phyloP scores from a whole-genome alignment of 1,140 invertebrate species.

The Polyergus mexicanus region DNA sequence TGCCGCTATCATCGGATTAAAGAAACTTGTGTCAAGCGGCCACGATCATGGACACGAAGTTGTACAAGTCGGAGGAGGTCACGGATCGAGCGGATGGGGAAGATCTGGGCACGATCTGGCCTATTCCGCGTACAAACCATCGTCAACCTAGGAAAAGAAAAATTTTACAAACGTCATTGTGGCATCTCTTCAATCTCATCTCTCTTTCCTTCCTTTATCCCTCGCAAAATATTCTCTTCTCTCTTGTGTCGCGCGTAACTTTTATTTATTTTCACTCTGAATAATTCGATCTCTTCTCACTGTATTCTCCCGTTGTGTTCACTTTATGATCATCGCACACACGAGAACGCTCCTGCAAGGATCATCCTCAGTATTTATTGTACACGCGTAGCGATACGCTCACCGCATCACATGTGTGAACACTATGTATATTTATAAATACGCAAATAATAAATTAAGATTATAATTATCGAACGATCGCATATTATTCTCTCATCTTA shows the following conservation, averaged over 20 bases:
- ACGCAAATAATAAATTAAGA: slow-evolving; percentile 75
- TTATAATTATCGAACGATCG: neutral
- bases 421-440: slow-evolving; percentile 73
- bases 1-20: slow-evolving; percentile 93
- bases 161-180: slow-evolving; percentile 35
- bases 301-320: slow-evolving; percentile 15
- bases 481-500: neutral
- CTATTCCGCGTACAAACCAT: slow-evolving; percentile 85
- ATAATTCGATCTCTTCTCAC: slow-evolving; percentile 54
- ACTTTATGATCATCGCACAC: slow-evolving; percentile 15
- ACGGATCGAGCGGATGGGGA: slow-evolving; percentile 86
- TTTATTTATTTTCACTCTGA: slow-evolving; percentile 32
- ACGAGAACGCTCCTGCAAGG: slow-evolving; percentile 18
- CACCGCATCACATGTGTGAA: slow-evolving; percentile 24
- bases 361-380: slow-evolving; percentile 73
- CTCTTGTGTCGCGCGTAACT: neutral
- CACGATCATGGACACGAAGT: slow-evolving; percentile 90
- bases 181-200: slow-evolving; percentile 45
- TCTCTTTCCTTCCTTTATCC: slow-evolving; percentile 26
- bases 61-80: slow-evolving; percentile 90
- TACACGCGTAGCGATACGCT: slow-evolving; percentile 38
- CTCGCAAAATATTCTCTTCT: slow-evolving; percentile 16
- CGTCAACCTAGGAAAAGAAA: slow-evolving; percentile 75
- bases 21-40: slow-evolving; percentile 91
- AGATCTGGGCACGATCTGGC: slow-evolving; percentile 84